phyloP scores from a whole-genome alignment of 92 coral and sea anemone genomes.

The Isaurus tuberculatus region DNA sequence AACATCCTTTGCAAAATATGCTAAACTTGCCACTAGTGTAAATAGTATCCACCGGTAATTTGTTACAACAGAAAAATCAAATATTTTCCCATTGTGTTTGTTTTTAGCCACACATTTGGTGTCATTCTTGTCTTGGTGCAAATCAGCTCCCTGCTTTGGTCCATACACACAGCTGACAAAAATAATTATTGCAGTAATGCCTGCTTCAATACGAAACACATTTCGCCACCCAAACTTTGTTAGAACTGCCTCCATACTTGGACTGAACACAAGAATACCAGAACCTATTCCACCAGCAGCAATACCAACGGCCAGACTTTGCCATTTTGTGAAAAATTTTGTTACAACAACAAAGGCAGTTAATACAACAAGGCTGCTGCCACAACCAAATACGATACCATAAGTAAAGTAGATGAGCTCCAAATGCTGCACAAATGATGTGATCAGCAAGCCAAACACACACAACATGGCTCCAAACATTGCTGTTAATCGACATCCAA shows the following conservation, averaged over 20 bases:
- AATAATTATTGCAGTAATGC: background rate
- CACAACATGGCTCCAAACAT: constrained; percentile 41
- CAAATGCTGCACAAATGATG: constrained; percentile 48
- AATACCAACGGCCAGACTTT: constrained; percentile 27
- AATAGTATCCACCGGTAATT: constrained; percentile 20
- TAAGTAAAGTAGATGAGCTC: constrained; percentile 42
- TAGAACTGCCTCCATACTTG: background rate
- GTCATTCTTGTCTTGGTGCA: too few species aligned
- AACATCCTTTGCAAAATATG: constrained; percentile 33
- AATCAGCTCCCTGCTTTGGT: background rate
- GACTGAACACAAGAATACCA: constrained; percentile 21
- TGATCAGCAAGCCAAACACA: constrained; percentile 42
- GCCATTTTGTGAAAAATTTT: constrained; percentile 33
- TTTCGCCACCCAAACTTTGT: constrained; percentile 16
- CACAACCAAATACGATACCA: constrained; percentile 32
- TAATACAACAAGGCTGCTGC: constrained; percentile 33
- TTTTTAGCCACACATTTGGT: background rate
- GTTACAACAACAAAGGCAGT: constrained; percentile 29
- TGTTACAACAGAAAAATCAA: constrained; percentile 19
- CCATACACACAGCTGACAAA: constrained; percentile 30
- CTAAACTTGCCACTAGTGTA: background rate
- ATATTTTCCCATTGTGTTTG: background rate
- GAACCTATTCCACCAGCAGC: constrained; percentile 12
- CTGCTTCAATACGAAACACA: constrained; percentile 7
- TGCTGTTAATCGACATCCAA: constrained; percentile 38